phyloP scores from a whole-genome alignment of 92 coral and sea anemone species.

The Anthopleura xanthogrammica region DNA sequence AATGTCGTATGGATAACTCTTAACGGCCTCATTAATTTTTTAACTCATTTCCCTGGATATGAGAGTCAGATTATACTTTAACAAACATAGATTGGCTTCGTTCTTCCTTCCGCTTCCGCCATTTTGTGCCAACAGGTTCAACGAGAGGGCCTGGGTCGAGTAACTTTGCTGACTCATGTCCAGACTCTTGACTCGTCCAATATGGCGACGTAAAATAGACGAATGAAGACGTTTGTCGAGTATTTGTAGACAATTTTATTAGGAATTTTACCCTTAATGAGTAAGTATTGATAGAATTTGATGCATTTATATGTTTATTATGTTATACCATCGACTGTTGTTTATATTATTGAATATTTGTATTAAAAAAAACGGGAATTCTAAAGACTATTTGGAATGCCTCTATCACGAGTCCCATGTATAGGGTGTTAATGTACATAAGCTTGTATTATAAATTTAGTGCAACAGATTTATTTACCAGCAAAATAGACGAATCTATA shows the following conservation, averaged over 20 bases:
- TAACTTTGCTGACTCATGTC: background rate
- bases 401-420: no score
- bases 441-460: background rate
- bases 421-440: no score
- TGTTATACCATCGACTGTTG: background rate
- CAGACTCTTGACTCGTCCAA: conserved; percentile 28
- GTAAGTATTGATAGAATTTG: background rate
- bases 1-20: background rate
- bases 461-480: no score
- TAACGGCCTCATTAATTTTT: background rate
- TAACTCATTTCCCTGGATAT: background rate
- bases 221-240: background rate
- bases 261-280: background rate
- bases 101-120: conserved; percentile 43
- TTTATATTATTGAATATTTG: background rate
- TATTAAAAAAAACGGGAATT: background rate
- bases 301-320: background rate
- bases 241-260: background rate
- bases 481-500: no score
- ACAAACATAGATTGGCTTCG: background rate
- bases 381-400: no score
- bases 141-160: conserved; percentile 24
- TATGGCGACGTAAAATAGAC: conserved; percentile 15
- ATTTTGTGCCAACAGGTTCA: conserved; percentile 24
- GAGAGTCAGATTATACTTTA: background rate